phyloP scores from a whole-genome alignment of 1,140 invertebrate genomes.

The Drosophila micromelanica region DNA sequence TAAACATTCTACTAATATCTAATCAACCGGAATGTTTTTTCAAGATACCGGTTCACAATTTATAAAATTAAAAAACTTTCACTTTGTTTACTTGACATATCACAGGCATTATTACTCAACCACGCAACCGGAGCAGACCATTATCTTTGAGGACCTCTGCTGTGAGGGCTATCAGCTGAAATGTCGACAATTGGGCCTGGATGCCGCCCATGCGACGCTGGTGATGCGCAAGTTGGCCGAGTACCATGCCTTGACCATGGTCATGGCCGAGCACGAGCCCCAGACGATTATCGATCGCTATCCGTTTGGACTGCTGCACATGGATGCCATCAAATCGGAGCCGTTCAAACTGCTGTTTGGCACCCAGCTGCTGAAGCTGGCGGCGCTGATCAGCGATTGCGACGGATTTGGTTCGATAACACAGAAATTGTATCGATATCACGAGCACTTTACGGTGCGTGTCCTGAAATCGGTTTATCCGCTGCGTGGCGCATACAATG shows the following conservation, averaged over 20 bases:
- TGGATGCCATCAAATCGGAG: constrained; percentile 73
- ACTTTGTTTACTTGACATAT: no score
- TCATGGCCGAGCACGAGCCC: constrained; percentile 63
- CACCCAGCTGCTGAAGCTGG: constrained; percentile 64
- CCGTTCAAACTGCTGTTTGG: constrained; percentile 74
- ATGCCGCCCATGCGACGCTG: constrained; percentile 54
- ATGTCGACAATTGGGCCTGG: constrained; percentile 74
- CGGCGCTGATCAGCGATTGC: constrained; percentile 77
- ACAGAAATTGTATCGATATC: constrained; percentile 76
- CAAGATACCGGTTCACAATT: no score
- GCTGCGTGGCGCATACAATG: constrained; percentile 74
- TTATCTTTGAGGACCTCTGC: constrained; percentile 75
- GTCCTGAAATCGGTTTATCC: constrained; percentile 73
- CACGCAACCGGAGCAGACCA: constrained; percentile 70
- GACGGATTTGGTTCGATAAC: constrained; percentile 84
- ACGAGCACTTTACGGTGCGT: constrained; percentile 58
- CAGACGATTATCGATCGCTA: constrained; percentile 68
- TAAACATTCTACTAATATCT: no score
- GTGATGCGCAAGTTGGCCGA: constrained; percentile 72
- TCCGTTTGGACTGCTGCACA: constrained; percentile 73
- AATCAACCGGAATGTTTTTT: no score
- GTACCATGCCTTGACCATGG: constrained; percentile 79
- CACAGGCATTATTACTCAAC: constrained; percentile 85
- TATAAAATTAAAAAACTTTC: no score
- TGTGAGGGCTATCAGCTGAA: constrained; percentile 66